Percentiles rank a stretch among this genome's conserved stretches.
Conservation (phyloP, 2,113 vertebrate genomes). For the Ctenomys sociabilis region DNA sequence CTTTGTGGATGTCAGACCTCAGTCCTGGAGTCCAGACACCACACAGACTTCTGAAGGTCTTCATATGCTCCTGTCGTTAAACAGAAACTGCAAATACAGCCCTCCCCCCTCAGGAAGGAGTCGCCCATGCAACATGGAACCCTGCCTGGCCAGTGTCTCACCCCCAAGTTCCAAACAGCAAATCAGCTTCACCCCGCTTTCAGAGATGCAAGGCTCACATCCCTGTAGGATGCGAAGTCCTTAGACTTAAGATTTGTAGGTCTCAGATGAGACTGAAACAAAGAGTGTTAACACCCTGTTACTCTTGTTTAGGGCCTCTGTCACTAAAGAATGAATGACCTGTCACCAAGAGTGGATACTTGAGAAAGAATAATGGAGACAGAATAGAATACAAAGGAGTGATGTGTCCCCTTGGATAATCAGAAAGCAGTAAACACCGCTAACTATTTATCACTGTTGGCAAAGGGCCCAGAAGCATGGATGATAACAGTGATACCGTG, state of each 20-base stretch:
- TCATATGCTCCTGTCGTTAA: neutral
- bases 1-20: neutral
- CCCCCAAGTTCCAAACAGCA: neutral
- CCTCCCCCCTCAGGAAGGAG: neutral
- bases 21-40: neutral
- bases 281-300: neutral
- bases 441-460: neutral
- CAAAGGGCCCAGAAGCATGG: neutral
- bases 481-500: neutral
- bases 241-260: neutral
- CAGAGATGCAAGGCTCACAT: neutral
- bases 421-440: neutral
- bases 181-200: neutral
- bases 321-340: neutral
- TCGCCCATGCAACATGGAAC: neutral
- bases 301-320: neutral
- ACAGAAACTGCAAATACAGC: neutral
- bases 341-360: neutral
- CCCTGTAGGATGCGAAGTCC: neutral
- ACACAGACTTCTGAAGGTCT: neutral
- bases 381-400: neutral
- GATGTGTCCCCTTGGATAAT: neutral
- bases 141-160: neutral
- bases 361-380: neutral
- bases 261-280: neutral